These are phyloP conservation scores for Nymphicus hollandicus DNA, from an alignment of 2,113 vertebrate genomes.

Conservation along the genomic window DNA sequence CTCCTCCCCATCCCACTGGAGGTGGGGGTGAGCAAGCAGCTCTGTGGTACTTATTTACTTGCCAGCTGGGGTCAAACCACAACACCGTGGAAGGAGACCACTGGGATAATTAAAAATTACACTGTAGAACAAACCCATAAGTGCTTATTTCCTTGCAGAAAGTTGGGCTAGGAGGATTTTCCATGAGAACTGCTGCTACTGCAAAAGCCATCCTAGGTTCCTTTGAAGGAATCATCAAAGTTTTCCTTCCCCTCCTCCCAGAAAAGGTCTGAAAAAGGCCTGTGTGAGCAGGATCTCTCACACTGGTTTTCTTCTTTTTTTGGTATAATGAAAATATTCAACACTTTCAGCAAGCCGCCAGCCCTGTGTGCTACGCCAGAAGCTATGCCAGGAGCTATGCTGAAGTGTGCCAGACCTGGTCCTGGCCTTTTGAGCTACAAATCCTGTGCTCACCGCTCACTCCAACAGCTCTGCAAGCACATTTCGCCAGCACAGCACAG, in stretches of 20 bases:
- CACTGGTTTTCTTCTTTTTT: background rate
- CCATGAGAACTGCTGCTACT: background rate
- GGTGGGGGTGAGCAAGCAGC: background rate
- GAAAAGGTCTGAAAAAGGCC: background rate
- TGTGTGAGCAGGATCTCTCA: background rate
- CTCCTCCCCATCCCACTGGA: background rate
- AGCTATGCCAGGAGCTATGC: background rate
- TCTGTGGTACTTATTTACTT: background rate
- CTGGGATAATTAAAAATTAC: background rate
- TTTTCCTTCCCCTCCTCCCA: background rate
- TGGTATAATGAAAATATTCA: background rate
- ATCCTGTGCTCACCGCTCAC: background rate
- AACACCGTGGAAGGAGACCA: background rate
- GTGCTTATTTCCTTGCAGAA: background rate
- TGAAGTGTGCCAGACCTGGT: fast-evolving
- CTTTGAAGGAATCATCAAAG: background rate
- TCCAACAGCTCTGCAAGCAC: background rate
- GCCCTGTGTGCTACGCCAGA: background rate
- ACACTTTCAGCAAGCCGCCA: background rate
- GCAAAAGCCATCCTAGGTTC: background rate
- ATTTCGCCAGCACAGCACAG: background rate
- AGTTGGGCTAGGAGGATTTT: background rate
- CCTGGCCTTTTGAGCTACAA: background rate
- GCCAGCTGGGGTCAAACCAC: background rate
- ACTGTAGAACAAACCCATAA: background rate